A percentile compares a stretch with the other conserved stretches of the same genome.
Conservation (phyloP, 2,888 invertebrate species). For the Athalia circularis region DNA sequence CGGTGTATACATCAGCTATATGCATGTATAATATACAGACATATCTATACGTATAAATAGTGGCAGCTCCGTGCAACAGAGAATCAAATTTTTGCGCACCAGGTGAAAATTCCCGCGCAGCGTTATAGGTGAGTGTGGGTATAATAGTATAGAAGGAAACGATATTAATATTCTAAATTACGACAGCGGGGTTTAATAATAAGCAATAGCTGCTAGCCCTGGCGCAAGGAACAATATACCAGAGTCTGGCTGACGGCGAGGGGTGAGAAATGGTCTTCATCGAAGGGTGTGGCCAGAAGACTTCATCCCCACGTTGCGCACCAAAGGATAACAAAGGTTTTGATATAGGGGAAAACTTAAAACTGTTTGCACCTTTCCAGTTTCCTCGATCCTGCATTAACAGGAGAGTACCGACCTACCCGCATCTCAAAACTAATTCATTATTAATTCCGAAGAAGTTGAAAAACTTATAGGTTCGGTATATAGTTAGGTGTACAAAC, state of each 20-base stretch:
- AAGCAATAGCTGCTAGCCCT: slow-evolving; percentile 24
- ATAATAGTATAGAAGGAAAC: slow-evolving; percentile 9
- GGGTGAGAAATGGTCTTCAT: neutral
- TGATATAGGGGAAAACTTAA: slow-evolving; percentile 51
- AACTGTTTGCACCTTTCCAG: slow-evolving; percentile 43
- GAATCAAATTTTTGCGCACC: too few relatives aligned
- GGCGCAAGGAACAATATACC: slow-evolving; percentile 29
- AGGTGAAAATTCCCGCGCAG: neutral
- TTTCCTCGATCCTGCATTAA: neutral
- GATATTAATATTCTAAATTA: slow-evolving; percentile 29
- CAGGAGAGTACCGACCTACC: neutral
- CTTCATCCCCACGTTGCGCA: slow-evolving; percentile 30
- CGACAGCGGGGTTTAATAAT: slow-evolving; percentile 24
- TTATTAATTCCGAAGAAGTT: slow-evolving; percentile 33
- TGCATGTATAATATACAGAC: neutral
- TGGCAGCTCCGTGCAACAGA: too few relatives aligned
- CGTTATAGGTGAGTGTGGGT: neutral
- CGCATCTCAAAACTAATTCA: slow-evolving; percentile 22
- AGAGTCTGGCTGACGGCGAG: neutral
- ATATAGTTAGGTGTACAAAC: neutral
- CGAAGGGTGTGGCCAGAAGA: slow-evolving; percentile 9
- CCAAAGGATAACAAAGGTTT: slow-evolving; percentile 45
- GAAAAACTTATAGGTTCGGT: neutral
- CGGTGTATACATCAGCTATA: neutral
- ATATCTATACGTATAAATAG: neutral